A percentile compares a stretch with the other conserved stretches of the same genome.
Conservation (phyloP, 1,140 invertebrate genomes). For the Neomicropteryx cornuta region DNA sequence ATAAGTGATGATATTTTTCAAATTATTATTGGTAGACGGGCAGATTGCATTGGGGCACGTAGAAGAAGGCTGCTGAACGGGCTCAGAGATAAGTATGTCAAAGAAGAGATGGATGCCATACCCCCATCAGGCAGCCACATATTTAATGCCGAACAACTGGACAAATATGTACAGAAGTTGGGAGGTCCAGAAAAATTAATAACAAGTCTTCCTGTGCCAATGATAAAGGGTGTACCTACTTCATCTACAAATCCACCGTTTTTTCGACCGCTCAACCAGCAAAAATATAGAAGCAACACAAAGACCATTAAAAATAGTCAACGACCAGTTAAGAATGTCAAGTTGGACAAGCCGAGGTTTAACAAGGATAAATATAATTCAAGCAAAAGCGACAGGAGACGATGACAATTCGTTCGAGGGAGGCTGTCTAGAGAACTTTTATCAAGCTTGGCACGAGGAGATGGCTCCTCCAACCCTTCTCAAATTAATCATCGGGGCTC, state of each 20-base stretch:
- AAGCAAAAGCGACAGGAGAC: not conserved
- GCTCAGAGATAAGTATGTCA: slow-evolving; percentile 13
- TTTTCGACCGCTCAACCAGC: not conserved
- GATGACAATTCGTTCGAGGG: slow-evolving; percentile 6
- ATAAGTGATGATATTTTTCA: slow-evolving; percentile 14
- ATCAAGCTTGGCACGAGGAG: slow-evolving; percentile 10
- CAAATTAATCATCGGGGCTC: slow-evolving; percentile 11
- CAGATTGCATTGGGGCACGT: slow-evolving; percentile 11
- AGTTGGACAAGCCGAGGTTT: slow-evolving; percentile 5
- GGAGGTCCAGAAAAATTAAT: slow-evolving; percentile 13
- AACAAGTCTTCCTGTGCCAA: not conserved
- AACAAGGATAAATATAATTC: not conserved
- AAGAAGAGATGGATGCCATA: slow-evolving; percentile 14
- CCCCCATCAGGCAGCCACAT: slow-evolving; percentile 15
- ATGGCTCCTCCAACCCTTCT: slow-evolving; percentile 11
- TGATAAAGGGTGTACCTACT: not conserved
- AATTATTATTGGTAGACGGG: slow-evolving; percentile 16
- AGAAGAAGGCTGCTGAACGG: slow-evolving; percentile 9
- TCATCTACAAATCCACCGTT: not conserved
- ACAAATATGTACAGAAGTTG: slow-evolving; percentile 14
- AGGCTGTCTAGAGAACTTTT: slow-evolving; percentile 14
- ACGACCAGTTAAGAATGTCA: slow-evolving; percentile 4
- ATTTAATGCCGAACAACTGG: slow-evolving; percentile 11
- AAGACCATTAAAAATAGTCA: not conserved
- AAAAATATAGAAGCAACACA: slow-evolving; percentile 4